A percentile compares a stretch with the other conserved stretches of the same genome.
phyloP scores from a whole-genome alignment of 2,888 invertebrate species.

The Clunio marinus region DNA sequence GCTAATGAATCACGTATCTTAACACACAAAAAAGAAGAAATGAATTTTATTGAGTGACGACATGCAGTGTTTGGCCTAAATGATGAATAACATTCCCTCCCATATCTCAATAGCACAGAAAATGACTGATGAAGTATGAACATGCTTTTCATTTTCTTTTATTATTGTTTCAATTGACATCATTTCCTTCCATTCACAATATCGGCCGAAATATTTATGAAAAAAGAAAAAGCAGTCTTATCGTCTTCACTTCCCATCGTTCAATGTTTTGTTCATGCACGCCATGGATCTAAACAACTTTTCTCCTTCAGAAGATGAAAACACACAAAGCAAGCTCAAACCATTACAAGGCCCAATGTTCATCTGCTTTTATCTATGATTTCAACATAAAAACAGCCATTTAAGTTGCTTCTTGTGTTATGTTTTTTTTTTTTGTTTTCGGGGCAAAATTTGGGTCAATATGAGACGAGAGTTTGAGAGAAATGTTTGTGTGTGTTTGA shows the following conservation, averaged over 20 bases:
- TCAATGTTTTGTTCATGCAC: background rate
- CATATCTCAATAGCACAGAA: background rate
- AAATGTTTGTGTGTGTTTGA: background rate
- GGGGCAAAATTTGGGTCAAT: constrained; percentile 13
- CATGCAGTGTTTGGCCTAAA: background rate
- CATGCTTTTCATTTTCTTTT: too few species aligned
- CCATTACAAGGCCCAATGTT: constrained; percentile 3
- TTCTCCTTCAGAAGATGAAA: background rate
- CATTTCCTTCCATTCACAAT: too few species aligned
- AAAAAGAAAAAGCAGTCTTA: background rate
- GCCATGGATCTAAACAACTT: background rate
- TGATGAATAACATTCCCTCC: background rate
- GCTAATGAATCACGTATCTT: background rate
- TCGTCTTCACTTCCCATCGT: background rate
- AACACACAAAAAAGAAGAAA: background rate
- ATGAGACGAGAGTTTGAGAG: background rate
- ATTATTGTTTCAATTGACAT: too few species aligned
- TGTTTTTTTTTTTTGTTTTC: background rate
- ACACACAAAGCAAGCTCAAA: background rate
- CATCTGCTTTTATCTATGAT: constrained; percentile 28
- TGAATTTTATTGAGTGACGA: background rate
- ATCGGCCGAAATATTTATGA: too few species aligned
- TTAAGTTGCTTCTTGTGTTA: constrained; percentile 8
- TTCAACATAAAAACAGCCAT: constrained; percentile 23
- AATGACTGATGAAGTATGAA: background rate